These are phyloP conservation scores for Himalopsyche japonica DNA, from an alignment of 2,888 invertebrate species.

Conservation along the genomic window DNA sequence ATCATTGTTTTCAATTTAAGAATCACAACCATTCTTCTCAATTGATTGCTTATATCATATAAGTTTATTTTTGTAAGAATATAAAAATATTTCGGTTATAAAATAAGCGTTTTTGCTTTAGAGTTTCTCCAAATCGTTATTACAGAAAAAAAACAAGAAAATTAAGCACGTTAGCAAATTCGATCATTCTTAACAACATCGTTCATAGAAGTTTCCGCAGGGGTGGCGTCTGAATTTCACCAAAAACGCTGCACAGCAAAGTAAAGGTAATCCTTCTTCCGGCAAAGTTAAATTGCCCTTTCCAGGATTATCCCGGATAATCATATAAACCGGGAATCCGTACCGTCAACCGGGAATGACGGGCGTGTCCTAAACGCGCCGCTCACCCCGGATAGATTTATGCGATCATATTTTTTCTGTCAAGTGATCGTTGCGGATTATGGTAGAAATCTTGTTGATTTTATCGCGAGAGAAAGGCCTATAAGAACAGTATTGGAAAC, in stretches of 20 bases:
- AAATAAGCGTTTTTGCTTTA: too few species aligned
- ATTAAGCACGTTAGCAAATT: not conserved
- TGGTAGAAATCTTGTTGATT: not conserved
- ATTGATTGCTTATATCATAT: too few species aligned
- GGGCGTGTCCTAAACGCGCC: not conserved
- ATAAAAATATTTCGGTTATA: too few species aligned
- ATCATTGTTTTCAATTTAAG: too few species aligned
- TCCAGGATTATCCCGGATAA: constrained; percentile 32
- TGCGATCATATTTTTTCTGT: not conserved
- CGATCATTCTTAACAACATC: not conserved
- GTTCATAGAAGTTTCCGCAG: not conserved
- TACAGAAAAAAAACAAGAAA: not conserved
- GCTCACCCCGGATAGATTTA: not conserved
- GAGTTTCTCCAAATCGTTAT: too few species aligned
- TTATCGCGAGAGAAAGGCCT: not conserved
- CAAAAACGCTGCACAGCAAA: not conserved
- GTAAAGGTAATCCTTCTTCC: constrained; percentile 28
- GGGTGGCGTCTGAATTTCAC: not conserved
- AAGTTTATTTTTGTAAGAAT: too few species aligned
- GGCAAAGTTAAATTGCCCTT: constrained; percentile 36
- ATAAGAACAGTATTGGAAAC: not conserved
- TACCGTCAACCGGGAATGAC: not conserved
- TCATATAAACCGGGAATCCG: not conserved
- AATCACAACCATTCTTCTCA: too few species aligned
- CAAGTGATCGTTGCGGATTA: not conserved